A percentile compares a stretch with the other conserved stretches of the same genome.
These are phyloP conservation scores for Penaeus monodon DNA, from an alignment of 2,888 invertebrate genomes.

Conservation along the genomic window DNA sequence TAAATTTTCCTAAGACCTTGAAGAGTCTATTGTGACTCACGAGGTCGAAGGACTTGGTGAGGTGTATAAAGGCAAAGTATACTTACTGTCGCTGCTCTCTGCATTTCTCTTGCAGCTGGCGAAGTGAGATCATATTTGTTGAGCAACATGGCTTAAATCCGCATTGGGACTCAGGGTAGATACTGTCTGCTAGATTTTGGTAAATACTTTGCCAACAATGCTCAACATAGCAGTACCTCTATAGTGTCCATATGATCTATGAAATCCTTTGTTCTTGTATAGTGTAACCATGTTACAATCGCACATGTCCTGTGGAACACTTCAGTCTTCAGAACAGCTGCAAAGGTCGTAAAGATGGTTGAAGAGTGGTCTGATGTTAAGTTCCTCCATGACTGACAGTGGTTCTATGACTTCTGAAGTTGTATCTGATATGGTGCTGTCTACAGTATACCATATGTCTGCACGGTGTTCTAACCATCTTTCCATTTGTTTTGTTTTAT, in stretches of 20 bases:
- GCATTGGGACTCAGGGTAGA: slow-evolving; percentile 25
- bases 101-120: slow-evolving; percentile 14
- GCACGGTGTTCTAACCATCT: not conserved
- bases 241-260: slow-evolving; percentile 10
- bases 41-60: slow-evolving; percentile 11
- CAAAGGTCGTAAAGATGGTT: too few species aligned
- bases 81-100: not conserved
- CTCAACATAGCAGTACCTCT: slow-evolving; percentile 14
- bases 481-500: not conserved
- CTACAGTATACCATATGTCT: too few species aligned
- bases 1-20: not conserved
- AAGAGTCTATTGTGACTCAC: slow-evolving; percentile 17
- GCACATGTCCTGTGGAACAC: too few species aligned
- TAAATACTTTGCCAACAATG: slow-evolving; percentile 11
- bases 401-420: too few species aligned
- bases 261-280: slow-evolving; percentile 24
- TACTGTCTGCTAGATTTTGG: slow-evolving; percentile 2
- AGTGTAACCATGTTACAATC: too few species aligned
- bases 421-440: too few species aligned
- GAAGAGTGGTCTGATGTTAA: too few species aligned
- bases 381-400: too few species aligned
- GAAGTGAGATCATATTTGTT: not conserved
- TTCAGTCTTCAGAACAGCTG: too few species aligned
- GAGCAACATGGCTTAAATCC: not conserved
- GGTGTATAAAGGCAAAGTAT: slow-evolving; percentile 19